Conservation (phyloP, 2,888 invertebrate species). For the Aphidoletes aphidimyza region DNA sequence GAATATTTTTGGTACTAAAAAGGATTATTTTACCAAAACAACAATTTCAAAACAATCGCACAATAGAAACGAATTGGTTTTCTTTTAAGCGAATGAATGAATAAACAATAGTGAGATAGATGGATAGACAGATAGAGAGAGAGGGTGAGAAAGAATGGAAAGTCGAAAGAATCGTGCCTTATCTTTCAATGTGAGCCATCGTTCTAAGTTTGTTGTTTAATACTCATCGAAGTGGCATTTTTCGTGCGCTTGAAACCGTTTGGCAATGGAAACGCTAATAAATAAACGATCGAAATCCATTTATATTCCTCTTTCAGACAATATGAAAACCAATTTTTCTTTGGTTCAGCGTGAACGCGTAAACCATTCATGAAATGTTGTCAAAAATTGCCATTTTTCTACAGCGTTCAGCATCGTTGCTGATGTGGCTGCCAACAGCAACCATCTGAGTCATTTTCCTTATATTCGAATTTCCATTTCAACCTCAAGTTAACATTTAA, state of each 20-base stretch:
- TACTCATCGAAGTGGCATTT: conserved; percentile 13
- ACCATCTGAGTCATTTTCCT: not conserved
- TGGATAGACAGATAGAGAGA: not conserved
- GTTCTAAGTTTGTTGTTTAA: not conserved
- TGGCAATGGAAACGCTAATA: conserved; percentile 39
- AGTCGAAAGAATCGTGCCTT: not conserved
- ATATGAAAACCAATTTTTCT: conserved; percentile 41
- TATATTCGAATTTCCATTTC: conserved; percentile 4
- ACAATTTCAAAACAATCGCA: not conserved
- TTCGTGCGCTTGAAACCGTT: not conserved
- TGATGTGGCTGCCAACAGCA: not conserved
- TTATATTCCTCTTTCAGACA: conserved; percentile 22
- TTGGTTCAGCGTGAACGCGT: not conserved
- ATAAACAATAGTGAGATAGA: too few relatives aligned
- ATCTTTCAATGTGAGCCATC: not conserved
- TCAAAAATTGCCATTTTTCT: conserved; percentile 17
- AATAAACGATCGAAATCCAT: conserved; percentile 45
- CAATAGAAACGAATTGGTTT: too few relatives aligned
- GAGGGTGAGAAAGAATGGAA: not conserved
- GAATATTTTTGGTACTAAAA: not conserved
- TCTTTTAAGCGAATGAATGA: too few relatives aligned
- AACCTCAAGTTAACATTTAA: not conserved
- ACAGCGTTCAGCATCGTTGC: not conserved
- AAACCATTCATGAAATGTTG: conserved; percentile 14
- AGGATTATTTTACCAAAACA: not conserved